A percentile compares a stretch with the other conserved stretches of the same genome.
phyloP scores from a whole-genome alignment of 2,113 vertebrate genomes.

The Mormoops blainvillei region DNA sequence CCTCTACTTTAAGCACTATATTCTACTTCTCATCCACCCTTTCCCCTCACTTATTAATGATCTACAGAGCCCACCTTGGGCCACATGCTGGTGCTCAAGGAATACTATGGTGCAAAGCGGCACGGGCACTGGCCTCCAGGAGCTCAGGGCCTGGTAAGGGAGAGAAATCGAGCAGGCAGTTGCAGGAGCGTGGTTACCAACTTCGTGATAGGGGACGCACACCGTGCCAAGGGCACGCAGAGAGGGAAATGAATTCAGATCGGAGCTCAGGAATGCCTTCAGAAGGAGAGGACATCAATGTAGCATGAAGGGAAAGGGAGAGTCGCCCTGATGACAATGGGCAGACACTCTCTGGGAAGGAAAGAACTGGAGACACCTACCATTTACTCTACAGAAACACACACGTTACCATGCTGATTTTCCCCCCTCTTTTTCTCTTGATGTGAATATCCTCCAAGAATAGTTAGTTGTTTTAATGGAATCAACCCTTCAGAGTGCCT shows the following conservation, averaged over 20 bases:
- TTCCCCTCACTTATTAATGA: neutral
- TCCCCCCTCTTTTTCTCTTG: neutral
- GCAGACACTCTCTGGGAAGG: neutral
- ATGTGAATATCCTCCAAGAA: neutral
- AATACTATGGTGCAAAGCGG: neutral
- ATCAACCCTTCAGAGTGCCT: neutral
- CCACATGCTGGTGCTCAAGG: neutral
- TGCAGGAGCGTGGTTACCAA: neutral
- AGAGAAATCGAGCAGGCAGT: neutral
- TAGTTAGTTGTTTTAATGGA: neutral
- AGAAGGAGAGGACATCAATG: neutral
- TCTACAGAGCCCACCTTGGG: neutral
- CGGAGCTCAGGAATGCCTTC: neutral
- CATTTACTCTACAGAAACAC: neutral
- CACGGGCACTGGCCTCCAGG: neutral
- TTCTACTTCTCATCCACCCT: neutral
- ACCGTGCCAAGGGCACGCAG: neutral
- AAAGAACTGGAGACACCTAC: neutral
- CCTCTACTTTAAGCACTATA: neutral
- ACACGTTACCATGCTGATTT: neutral
- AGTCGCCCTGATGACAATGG: neutral
- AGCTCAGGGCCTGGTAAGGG: neutral
- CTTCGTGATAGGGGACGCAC: accelerated
- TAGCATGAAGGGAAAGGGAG: neutral
- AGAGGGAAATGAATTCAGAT: neutral